Base-by-base conservation (phyloP, 2,113 vertebrate species). In the Aix galericulata region DNA sequence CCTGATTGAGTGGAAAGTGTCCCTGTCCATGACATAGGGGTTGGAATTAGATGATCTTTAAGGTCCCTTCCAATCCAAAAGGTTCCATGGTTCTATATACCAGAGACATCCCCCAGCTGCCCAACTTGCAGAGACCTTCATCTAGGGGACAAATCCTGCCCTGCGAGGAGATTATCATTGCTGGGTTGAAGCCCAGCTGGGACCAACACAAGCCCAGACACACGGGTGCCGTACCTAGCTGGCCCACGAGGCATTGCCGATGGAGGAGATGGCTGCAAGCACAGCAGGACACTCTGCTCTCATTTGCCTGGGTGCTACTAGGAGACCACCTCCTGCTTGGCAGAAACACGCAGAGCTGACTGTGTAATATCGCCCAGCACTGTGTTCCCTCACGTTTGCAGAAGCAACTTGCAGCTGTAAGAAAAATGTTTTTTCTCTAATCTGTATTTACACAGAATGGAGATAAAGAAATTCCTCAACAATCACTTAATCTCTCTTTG, bases 401-500 rank as follows among this genome's bases (percentile, higher is more conserved):
- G 46, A 72, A 94, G 66, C 2, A 3, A n/a, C 82, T 86, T 5
- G 1, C 76, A 95, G 90, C 90, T 84, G 62, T 76, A 86, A 85
- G 85, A 78, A 91, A 95, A 95, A 81, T n/a, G 9, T 44, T 78
- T 77, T 81, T 29, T 44, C 34, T 91, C 82, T 96, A 91, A 93
- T 96, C 93, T 96, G 29, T 96, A 23, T 97, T 97, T 97, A 93
- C 90, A 88, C 53, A 95, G 93, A 66, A 90, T 17, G 40, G 86
- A 72, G 92, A 96, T 97, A 97, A 95, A 88, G 90, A 95, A 93
- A 96, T 96, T 96, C 94, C 92, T 95, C 25, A 56, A 40, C 69
- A 90, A 96, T 92, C 93, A 82, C 72, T 96, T 96, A 79, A 96
- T 94, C 93, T 93, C 73, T 62, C 69, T 88, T 86, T 59, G 77